phyloP scores from a whole-genome alignment of 2,797 vertebrate species.

The Cyprinella venusta region DNA sequence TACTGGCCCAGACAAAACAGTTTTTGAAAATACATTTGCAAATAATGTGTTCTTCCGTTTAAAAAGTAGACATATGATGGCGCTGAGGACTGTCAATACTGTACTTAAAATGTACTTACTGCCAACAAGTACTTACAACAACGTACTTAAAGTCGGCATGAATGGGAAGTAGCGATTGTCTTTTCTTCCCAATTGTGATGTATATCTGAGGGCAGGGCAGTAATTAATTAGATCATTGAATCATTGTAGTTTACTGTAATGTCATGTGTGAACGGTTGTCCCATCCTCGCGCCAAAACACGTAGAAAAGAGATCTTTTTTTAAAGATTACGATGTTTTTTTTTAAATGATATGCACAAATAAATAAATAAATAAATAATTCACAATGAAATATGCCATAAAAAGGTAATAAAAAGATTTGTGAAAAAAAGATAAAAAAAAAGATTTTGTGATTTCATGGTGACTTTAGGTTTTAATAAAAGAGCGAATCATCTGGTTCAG shows the following conservation, averaged over 20 bases:
- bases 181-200: not conserved
- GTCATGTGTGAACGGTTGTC: not conserved
- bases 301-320: not conserved
- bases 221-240: not conserved
- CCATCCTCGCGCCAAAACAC: not conserved
- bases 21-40: not conserved
- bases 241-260: not conserved
- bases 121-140: not conserved
- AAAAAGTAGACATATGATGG: no score
- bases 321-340: not conserved
- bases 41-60: not conserved
- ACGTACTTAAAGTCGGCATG: not conserved
- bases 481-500: not conserved
- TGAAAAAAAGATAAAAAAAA: not conserved
- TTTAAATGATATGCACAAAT: not conserved
- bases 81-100: not conserved
- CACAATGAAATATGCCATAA: not conserved
- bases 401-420: not conserved
- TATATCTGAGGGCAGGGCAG: not conserved
- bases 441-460: not conserved
- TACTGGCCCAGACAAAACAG: not conserved
- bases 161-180: not conserved
- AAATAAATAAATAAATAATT: not conserved
- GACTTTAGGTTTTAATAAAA: not conserved
- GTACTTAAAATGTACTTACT: no score